Percentiles rank a stretch among this genome's conserved stretches.
These are phyloP conservation scores for Cheilosia vernalis DNA, from an alignment of 2,888 invertebrate species.

Conservation along the genomic window DNA sequence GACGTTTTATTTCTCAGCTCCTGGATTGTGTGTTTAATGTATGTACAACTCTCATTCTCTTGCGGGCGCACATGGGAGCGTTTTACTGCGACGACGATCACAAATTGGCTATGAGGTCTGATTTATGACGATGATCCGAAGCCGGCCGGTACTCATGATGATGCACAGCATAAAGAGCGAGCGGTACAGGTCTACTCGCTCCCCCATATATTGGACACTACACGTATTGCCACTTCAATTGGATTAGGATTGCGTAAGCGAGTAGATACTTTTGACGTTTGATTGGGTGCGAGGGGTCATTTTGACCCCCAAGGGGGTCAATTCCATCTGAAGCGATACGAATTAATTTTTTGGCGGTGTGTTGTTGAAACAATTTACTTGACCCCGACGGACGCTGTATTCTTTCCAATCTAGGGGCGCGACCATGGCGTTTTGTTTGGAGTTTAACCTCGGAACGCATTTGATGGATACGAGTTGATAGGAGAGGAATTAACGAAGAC, in stretches of 20 bases:
- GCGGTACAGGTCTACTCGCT: background rate
- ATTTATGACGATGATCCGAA: conserved; percentile 50
- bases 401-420: conserved; percentile 44
- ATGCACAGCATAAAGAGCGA: conserved; percentile 20
- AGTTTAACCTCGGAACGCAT: conserved; percentile 59
- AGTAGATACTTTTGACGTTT: background rate
- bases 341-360: conserved; percentile 68
- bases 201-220: background rate
- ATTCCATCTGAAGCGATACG: conserved; percentile 53
- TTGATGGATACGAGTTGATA: conserved; percentile 5
- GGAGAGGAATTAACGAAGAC: conserved; percentile 58
- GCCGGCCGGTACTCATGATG: conserved; percentile 26
- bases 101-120: conserved; percentile 51
- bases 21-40: conserved; percentile 3
- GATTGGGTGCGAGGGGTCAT: conserved; percentile 1
- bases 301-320: conserved; percentile 69
- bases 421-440: conserved; percentile 26
- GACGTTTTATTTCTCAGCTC: conserved; percentile 56
- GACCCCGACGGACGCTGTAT: conserved; percentile 36
- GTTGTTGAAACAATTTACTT: conserved; percentile 73
- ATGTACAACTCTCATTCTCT: background rate
- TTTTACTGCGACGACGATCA: conserved; percentile 43
- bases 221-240: conserved; percentile 57
- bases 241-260: conserved; percentile 58
- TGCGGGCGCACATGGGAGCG: conserved; percentile 22